Conservation (phyloP, 2,797 vertebrate species). For the Lates japonicus region DNA sequence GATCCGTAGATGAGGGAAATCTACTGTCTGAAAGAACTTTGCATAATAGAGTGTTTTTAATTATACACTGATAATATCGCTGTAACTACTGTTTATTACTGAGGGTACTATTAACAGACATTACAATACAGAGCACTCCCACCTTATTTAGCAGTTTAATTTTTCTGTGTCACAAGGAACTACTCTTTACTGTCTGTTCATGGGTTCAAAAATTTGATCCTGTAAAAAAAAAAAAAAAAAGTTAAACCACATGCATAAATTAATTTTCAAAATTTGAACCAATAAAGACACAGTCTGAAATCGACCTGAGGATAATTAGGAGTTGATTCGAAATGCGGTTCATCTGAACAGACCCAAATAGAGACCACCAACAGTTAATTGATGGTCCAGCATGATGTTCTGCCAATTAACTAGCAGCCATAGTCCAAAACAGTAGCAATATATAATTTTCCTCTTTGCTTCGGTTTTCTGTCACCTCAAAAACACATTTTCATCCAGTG, state of each 20-base stretch:
- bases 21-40: conserved; percentile 8
- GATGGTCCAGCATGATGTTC: conserved; percentile 8
- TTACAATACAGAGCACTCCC: not conserved
- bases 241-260: not conserved
- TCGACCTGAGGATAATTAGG: conserved; percentile 16
- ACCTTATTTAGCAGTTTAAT: conserved; percentile 16
- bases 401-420: conserved; percentile 19
- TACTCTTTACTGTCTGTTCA: not conserved
- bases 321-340: conserved; percentile 16
- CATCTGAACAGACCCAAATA: conserved; percentile 24
- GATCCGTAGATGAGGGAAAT: conserved; percentile 36
- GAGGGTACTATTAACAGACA: not conserved
- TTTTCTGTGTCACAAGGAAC: not conserved
- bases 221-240: too few relatives aligned
- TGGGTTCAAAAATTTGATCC: conserved; percentile 9
- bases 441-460: not conserved
- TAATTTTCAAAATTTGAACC: not conserved
- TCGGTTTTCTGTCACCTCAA: conserved; percentile 10
- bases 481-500: not conserved
- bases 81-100: conserved; percentile 16
- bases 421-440: not conserved
- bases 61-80: not conserved
- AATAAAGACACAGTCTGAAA: conserved; percentile 7
- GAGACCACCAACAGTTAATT: conserved; percentile 21
- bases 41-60: not conserved